A percentile compares a stretch with the other conserved stretches of the same genome.
phyloP scores from a whole-genome alignment of 2,113 vertebrate genomes.

The Pseudorhombus dupliciocellatus region DNA sequence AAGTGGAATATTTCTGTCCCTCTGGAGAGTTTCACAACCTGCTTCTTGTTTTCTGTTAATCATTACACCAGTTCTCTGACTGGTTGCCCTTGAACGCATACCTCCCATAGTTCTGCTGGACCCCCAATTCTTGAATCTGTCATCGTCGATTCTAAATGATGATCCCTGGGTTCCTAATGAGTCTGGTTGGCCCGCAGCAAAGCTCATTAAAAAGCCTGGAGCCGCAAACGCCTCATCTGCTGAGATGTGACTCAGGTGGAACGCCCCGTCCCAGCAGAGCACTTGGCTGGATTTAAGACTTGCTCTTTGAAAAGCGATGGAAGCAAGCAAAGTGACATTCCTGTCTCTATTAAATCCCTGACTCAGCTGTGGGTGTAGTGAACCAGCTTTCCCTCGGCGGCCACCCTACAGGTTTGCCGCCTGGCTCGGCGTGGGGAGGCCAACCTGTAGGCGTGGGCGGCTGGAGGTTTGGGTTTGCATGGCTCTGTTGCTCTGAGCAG shows the following conservation, averaged over 20 bases:
- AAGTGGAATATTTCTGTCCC: conserved; percentile 53
- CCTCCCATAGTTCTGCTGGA: conserved; percentile 35
- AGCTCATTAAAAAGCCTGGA: not conserved
- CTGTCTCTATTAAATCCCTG: conserved; percentile 55
- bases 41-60: conserved; percentile 67
- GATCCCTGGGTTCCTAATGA: not conserved
- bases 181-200: not conserved
- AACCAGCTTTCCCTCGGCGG: not conserved
- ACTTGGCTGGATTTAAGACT: conserved; percentile 20
- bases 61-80: conserved; percentile 63
- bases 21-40: conserved; percentile 49
- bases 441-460: not conserved
- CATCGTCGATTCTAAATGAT: not conserved
- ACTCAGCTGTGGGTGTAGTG: conserved; percentile 66
- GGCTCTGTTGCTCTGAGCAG: not conserved
- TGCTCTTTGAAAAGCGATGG: conserved; percentile 7
- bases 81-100: conserved; percentile 49
- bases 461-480: not conserved
- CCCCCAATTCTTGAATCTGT: conserved; percentile 5
- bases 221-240: not conserved
- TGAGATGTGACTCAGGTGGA: conserved; percentile 10
- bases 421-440: not conserved
- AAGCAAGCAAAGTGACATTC: conserved; percentile 79
- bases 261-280: conserved; percentile 12
- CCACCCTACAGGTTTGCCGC: conserved; percentile 44